Evolutionary conservation across 37 sponge, comb jelly and placozoan species (phyloP), one percentile per base, ranked within the genome.

Genomic region (Haliclona indistincta): DNA sequence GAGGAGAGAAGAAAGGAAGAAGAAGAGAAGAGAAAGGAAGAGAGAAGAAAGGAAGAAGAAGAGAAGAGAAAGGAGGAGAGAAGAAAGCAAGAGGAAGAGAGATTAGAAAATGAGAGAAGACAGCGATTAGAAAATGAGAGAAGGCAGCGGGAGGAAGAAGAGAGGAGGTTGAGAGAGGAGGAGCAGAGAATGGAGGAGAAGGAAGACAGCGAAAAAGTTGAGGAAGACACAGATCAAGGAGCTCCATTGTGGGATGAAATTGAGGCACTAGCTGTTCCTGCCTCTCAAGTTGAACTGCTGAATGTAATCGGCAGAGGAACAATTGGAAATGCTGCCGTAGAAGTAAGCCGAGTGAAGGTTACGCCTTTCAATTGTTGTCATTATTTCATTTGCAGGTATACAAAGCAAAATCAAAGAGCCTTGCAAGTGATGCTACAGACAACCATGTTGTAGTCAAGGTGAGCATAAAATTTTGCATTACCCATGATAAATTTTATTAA

Each of bases 371-470:
- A 55, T 30, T 70, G 73, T 44, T 20, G 8, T 65, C 36, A 70
- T 38, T 42, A 68, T 52, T 10, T 35, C 7, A 4, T 6, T 1
- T 64, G 3, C 52, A 86, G 87, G 90, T 89, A 5, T 79, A 54
- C 56, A 42, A 76, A 35, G 90, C 80, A 34, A 73, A 77, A 17
- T 80, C 81, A n/a, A 64, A 56, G 56, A 55, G 43, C 10, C 56
- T 89, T 4, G 30, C 78, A 17, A 40, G 62, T 8, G 79, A 85
- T 17, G 43, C 56, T 39, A 78, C 78, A 62, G 84, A 82, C 71
- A 69, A 84, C 10, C 23, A 75, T 23, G 77, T 89, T 29, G 70
- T 89, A 4, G 84, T 84, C 3, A 83, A 89, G 74, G 86, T 85
- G 6, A 3, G 78, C 4, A 32, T 3, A 22, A 40, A 8, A 34